Percentiles rank a stretch among this genome's conserved stretches.
Evolutionary conservation across 2,888 invertebrate species (phyloP).

Genomic region (Halictus ligatus): DNA sequence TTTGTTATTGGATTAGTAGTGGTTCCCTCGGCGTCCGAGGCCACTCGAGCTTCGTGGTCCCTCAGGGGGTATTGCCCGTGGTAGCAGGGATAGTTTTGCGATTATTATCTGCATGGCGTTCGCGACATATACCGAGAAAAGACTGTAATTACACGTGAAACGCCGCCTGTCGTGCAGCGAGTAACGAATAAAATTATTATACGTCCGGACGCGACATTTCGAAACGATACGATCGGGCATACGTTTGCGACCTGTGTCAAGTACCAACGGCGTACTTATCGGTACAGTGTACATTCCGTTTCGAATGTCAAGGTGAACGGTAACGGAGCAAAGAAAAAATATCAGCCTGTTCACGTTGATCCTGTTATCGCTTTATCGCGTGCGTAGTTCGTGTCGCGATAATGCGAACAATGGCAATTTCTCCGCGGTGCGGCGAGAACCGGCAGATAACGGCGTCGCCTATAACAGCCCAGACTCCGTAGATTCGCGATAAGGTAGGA

Average conservation of each 20-base stretch:
- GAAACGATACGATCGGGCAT: not conserved
- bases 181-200: not conserved
- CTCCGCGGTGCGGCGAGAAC: not conserved
- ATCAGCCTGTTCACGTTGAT: not conserved
- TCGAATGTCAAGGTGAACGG: conserved; percentile 20
- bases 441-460: not conserved
- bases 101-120: too few relatives aligned
- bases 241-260: conserved; percentile 6
- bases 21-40: too few relatives aligned
- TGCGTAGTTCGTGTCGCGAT: not conserved
- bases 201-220: not conserved
- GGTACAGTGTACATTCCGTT: not conserved
- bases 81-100: too few relatives aligned
- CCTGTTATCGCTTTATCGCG: not conserved
- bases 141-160: not conserved
- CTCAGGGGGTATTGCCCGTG: too few relatives aligned
- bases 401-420: not conserved
- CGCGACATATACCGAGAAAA: too few relatives aligned
- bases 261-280: not conserved
- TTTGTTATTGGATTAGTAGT: too few relatives aligned
- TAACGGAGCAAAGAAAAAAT: conserved; percentile 17
- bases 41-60: too few relatives aligned
- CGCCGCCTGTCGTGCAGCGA: not conserved
- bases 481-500: too few relatives aligned
- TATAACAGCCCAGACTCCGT: not conserved